Evolutionary conservation across 2,113 vertebrate genomes (phyloP), one percentile per base, ranked within the genome.

Genomic region (Marcusenius ussheri): DNA sequence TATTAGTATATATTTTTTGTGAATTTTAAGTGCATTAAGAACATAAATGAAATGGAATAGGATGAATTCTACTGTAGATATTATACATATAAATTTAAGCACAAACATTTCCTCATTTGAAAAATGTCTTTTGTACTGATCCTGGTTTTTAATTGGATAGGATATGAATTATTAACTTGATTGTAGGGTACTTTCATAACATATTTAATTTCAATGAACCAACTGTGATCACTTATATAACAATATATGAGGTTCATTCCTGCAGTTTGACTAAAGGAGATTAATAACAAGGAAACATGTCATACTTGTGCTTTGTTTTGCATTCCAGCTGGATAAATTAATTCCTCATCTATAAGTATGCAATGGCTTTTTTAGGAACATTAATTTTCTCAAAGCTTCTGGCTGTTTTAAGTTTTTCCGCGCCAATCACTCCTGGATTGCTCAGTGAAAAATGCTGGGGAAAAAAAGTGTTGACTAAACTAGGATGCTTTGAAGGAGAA

Each of bases 301-400:
- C 51, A 84, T 83, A 89, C 89, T 42, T 27, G 21, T 58, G 51
- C 39, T 90, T 46, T 53, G 49, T 89, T 80, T 53, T 51, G 46
- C 70, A 51, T 39, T 89, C 62, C 74, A 80, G 35, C 74, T 49
- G 27, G 77, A 56, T 83, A 74, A 51, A 89, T 89, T 53, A 74
- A 89, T 89, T 89, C 66, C 46, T 42, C 50, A 27, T 46, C 15
- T 90, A 49, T 56, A 21, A 47, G 80, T 31, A 90, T 39, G 51
- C 39, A 86, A n/a, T 24, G 31, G 50, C 77, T 80, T 70, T 89
- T 53, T 42, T 49, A 31, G 70, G 47, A 89, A 80, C 31, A 39
- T 89, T 80, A 31, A 80, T 80, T 80, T 80, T 83, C 35, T 80
- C 9, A 39, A 53, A 89, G 88, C 88, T 80, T 47, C 46, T 35